Base-by-base conservation (phyloP, 2,888 invertebrate genomes). In the Ptilodon capucinus region DNA sequence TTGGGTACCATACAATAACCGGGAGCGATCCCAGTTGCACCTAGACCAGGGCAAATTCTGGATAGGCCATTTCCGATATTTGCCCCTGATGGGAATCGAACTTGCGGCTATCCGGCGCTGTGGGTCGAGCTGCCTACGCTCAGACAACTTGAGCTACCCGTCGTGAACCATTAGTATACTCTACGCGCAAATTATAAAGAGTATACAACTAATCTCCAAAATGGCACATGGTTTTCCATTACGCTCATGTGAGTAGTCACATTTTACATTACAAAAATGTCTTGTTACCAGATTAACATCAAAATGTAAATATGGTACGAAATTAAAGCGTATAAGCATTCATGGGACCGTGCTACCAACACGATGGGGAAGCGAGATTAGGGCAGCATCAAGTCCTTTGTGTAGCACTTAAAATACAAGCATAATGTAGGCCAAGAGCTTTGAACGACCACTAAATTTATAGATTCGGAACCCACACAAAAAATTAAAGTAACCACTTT, bases 281-380 rank as follows among this genome's bases (percentile, higher is more conserved):
- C 39, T 13, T 13, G n/a, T 21, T n/a, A 19, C 39, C 19, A 39
- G 39, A 39, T 39, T 39, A 39, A 14, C 39, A 39, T 39, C 39
- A 39, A 39, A 21, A 39, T 39, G 39, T 39, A 39, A 39, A 39
- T 39, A 21, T 39, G 21, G 14, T n/a, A n/a, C 21, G 39, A 21
- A 39, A 39, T 39, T 39, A 39, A 13, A 21, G 4, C 13, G 21
- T 21, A 39, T 13, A 21, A 21, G 21, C 21, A 39, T 19, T 21
- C 39, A 39, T 21, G 21, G 7, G 21, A 39, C 39, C 39, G 39
- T 19, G 17, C 35, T 35, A 17, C 18, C 35, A 35, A 17, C 17
- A 17, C 11, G 35, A 35, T 35, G 17, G 35, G 16, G 17, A 18
- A 16, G 11, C 7, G 17, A 35, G 35, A 35, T 35, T 35, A 34